Evolutionary conservation across 2,113 vertebrate species (phyloP).

Genomic region (Miniopterus natalensis): DNA sequence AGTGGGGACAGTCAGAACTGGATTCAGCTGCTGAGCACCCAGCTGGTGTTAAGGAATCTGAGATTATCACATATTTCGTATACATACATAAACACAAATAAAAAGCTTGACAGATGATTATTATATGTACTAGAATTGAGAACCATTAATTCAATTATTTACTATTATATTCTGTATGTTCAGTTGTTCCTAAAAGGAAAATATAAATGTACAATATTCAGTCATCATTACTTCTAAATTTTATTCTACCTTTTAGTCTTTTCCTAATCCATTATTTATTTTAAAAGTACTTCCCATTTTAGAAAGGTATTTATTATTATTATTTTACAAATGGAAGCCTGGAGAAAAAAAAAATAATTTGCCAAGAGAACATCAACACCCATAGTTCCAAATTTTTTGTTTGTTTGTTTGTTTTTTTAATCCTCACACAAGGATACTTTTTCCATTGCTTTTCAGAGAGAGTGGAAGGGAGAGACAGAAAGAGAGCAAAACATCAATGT

Average conservation of each 20-base stretch:
- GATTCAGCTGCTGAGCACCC: neutral
- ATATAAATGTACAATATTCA: constrained; percentile 42
- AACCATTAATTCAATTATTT: neutral
- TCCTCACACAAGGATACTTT: too few relatives aligned
- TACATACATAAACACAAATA: neutral
- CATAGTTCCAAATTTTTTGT: neutral
- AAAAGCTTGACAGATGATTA: neutral
- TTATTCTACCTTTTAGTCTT: constrained; percentile 28
- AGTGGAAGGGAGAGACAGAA: too few relatives aligned
- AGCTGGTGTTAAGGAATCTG: neutral
- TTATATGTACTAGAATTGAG: neutral
- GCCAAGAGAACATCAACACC: neutral
- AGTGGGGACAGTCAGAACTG: neutral
- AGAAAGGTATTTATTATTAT: constrained; percentile 14
- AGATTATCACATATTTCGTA: neutral
- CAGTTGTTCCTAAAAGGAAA: constrained; percentile 17
- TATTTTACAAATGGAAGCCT: constrained; percentile 50
- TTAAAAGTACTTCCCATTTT: constrained; percentile 17
- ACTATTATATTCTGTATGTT: constrained; percentile 28
- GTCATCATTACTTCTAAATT: neutral
- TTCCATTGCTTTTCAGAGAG: too few relatives aligned
- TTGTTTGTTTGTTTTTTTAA: too few relatives aligned
- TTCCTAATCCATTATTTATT: neutral
- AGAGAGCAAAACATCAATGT: too few relatives aligned
- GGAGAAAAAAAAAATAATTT: constrained; percentile 51